Evolutionary conservation across 30 jellyfish, hydroid and myxozoan genomes (phyloP).

Genomic region (Euphysa ruthae): DNA sequence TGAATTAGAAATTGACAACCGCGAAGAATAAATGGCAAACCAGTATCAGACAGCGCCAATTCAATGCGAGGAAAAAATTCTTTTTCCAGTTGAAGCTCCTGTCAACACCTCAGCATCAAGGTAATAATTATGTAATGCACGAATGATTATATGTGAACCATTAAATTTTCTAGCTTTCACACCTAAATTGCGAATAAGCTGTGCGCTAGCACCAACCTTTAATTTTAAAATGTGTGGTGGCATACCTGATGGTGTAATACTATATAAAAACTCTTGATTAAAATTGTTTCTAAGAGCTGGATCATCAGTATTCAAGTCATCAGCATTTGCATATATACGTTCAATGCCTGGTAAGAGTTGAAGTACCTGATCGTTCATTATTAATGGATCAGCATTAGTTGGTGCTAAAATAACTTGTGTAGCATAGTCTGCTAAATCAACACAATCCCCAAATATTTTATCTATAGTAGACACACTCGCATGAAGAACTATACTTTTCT

Average conservation of each 20-base stretch:
- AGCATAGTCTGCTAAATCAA: slow-evolving; percentile 7
- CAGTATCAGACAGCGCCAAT: slow-evolving; percentile 31
- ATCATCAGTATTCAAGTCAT: slow-evolving; percentile 1
- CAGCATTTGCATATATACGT: slow-evolving; percentile 5
- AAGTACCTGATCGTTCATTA: slow-evolving; percentile 8
- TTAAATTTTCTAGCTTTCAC: slow-evolving; percentile 28
- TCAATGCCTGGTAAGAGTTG: slow-evolving; percentile 20
- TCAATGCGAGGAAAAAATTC: slow-evolving; percentile 33
- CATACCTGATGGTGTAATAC: slow-evolving; percentile 11
- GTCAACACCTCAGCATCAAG: slow-evolving; percentile 25
- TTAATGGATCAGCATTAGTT: slow-evolving; percentile 12
- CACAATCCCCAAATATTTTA: neutral
- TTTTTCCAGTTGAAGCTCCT: slow-evolving; percentile 11
- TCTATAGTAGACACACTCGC: neutral
- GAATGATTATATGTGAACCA: slow-evolving; percentile 29
- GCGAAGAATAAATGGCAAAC: slow-evolving; percentile 11
- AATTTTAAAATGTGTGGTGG: slow-evolving; percentile 46
- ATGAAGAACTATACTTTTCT: neutral
- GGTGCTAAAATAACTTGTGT: slow-evolving; percentile 16
- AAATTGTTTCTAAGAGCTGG: neutral
- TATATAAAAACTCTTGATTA: neutral
- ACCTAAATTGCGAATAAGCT: slow-evolving; percentile 32
- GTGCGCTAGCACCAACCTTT: slow-evolving; percentile 37
- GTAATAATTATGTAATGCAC: neutral
- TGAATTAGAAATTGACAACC: slow-evolving; percentile 43